Evolutionary conservation across 2,888 invertebrate species (phyloP), one percentile per base, ranked within the genome.

Genomic region (Sicus ferrugineus): DNA sequence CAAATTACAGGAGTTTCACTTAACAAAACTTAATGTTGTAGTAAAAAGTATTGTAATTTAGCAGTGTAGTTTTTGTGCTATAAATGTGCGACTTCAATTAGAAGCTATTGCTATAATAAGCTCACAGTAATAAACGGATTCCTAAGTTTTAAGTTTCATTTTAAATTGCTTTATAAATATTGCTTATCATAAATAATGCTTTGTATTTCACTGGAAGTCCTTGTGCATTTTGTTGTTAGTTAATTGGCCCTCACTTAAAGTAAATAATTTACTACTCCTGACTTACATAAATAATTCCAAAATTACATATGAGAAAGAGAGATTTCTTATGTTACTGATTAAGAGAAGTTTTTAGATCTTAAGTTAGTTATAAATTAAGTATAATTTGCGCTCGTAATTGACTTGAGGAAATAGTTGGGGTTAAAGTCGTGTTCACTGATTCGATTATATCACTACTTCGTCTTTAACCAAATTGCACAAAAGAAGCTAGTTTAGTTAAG

Each of bases 201-300:
- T 58, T 54, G 38, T 42, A 38, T 48, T 67, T 81, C 82, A 81
- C 82, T 81, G 81, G 81, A 81, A 81, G 82, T 82, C 80, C 80
- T 73, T 78, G 78, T 76, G 79, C 74, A 76, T 79, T 77, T 76
- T 75, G 78, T 77, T 79, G 77, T 67, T 67, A 46, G 31, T 66
- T 62, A 21, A 63, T 52, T 68, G 30, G 5, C 9, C 50, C 19
- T 4, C 4, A 26, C 54, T 54, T 54, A 54, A 67, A 67, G 30
- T 67, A 61, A 68, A 68, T 68, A 68, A 68, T 68, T 68, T 61
- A 68, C 62, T 68, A 68, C 14, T 23, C 26, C 54, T 34, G 19
- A 52, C 34, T 54, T 38, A n/a, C n/a, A 31, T 52, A 19, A n/a
- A 59, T 59, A 34, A 34, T 14, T 9, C 14, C 14, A 9, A 34